Evolutionary conservation across 2,113 vertebrate genomes (phyloP).

Genomic region (Taurulus bubalis): DNA sequence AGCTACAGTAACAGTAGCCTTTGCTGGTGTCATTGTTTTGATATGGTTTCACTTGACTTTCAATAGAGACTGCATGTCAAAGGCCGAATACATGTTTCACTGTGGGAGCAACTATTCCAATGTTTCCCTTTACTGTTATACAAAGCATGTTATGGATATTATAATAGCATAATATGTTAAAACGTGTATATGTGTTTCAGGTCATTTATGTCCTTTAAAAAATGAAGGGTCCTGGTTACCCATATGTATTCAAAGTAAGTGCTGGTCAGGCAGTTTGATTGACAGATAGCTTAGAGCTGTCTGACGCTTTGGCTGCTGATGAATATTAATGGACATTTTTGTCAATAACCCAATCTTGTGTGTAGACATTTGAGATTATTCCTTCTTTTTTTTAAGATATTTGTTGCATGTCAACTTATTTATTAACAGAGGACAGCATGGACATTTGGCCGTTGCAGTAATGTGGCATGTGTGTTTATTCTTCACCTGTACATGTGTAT

Average conservation of each 20-base stretch:
- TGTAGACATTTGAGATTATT: neutral
- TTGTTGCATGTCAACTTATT: too few species aligned
- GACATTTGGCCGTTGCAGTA: too few species aligned
- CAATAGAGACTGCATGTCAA: neutral
- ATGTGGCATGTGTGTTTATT: neutral
- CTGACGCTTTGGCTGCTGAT: slow-evolving; percentile 15
- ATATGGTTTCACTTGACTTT: neutral
- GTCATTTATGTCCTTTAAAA: neutral
- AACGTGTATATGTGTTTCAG: neutral
- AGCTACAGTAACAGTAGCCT: neutral
- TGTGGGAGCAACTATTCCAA: neutral
- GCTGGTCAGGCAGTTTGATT: slow-evolving; percentile 45
- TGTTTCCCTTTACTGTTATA: neutral
- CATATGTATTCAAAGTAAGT: slow-evolving; percentile 44
- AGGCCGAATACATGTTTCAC: neutral
- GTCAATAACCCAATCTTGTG: slow-evolving; percentile 15
- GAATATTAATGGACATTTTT: slow-evolving; percentile 62
- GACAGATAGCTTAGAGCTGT: slow-evolving; percentile 41
- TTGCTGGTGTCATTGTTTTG: neutral
- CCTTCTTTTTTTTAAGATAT: too few species aligned
- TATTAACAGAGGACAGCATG: too few species aligned
- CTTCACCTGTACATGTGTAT: neutral
- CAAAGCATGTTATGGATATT: neutral
- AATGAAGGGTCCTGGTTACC: neutral
- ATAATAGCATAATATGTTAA: neutral